These are phyloP conservation scores for Arctocebus calabarensis DNA, from an alignment of 2,797 vertebrate genomes.

Conservation along the genomic window DNA sequence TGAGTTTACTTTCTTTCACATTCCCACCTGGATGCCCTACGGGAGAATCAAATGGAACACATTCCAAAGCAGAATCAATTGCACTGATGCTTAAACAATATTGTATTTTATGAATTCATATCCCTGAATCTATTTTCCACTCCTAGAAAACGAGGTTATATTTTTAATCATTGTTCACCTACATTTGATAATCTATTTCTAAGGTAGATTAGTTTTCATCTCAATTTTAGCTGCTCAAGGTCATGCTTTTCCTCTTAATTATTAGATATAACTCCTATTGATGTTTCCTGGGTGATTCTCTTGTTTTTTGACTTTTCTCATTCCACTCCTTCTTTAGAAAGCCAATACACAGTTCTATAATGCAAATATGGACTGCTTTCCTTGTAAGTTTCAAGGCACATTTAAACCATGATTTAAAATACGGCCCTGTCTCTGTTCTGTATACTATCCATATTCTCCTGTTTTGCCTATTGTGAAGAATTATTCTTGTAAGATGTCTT, in stretches of 20 bases:
- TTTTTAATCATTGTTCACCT: conserved; percentile 16
- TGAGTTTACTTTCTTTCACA: background rate
- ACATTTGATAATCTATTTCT: background rate
- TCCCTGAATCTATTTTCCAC: background rate
- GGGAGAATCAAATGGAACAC: background rate
- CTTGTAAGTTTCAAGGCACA: background rate
- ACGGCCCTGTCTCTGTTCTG: background rate
- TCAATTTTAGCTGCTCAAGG: background rate
- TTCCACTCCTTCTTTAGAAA: background rate
- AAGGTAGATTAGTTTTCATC: background rate
- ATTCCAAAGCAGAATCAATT: background rate
- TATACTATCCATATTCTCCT: background rate
- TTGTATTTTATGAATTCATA: background rate
- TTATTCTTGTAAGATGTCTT: background rate
- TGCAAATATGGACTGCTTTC: background rate
- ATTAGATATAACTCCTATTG: background rate
- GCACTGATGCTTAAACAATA: background rate
- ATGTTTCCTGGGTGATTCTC: background rate
- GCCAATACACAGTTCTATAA: background rate
- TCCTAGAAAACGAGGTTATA: background rate
- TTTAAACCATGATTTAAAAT: background rate
- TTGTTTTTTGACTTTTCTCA: background rate
- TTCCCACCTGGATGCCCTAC: background rate
- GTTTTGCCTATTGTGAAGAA: background rate
- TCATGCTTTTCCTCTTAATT: background rate